Evolutionary conservation across 2,888 invertebrate species (phyloP), one percentile per base, ranked within the genome.

Genomic region (Spialia ferax): DNA sequence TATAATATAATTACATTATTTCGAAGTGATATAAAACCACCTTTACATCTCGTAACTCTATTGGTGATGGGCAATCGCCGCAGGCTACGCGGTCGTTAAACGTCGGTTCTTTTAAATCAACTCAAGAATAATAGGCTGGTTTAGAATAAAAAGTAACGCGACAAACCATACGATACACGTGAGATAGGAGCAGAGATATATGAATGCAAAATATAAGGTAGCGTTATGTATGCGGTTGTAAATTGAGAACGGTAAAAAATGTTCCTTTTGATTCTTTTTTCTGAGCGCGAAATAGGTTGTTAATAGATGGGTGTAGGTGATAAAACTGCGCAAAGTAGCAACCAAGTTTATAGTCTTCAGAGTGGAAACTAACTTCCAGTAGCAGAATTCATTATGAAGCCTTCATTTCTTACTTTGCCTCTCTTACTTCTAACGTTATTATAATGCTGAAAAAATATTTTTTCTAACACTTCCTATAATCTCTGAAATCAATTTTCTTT

Each of bases 51-150:
- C 71, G 64, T 72, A 73, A 72, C 65, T 70, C 73, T 71, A 74
- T 74, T 73, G 73, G 73, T 71, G 74, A 52, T 57, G 72, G 66
- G 68, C 66, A 55, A 70, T 57, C 67, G 78, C 79, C 73, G 59
- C 70, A 69, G 75, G 77, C 74, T 60, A 72, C 69, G 65, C 61
- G 48, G 61, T 55, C 60, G 69, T 74, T 72, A 76, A 73, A 71
- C 70, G 74, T 75, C 71, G 70, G 73, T 73, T 76, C 70, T 73
- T 73, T 74, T 74, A 74, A 75, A 77, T 75, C 75, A 75, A 75
- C 75, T 76, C 72, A 70, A 26, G 68, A 71, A 72, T 74, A 71
- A 72, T 71, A 72, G 71, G 68, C 70, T 68, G 70, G 66, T 73
- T 70, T 64, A 66, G 64, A 71, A 71, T 72, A 62, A 65, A 68